Percentiles rank a stretch among this genome's conserved stretches.
phyloP scores from a whole-genome alignment of 1,140 invertebrate genomes.

The Trialeurodes vaporariorum region DNA sequence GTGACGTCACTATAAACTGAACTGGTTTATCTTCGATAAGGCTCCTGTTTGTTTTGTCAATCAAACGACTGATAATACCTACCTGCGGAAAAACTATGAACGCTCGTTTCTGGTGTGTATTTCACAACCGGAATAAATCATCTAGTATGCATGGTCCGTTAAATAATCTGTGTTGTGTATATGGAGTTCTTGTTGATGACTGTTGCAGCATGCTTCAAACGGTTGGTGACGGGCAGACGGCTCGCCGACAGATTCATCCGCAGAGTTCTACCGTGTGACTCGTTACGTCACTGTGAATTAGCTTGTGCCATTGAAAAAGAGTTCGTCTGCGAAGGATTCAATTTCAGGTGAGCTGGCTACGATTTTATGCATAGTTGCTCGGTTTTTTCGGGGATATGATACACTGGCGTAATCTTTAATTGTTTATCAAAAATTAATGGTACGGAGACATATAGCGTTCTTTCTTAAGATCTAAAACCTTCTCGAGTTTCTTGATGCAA shows the following conservation, averaged over 20 bases:
- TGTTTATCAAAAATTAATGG: not conserved
- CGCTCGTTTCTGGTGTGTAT: too few relatives aligned
- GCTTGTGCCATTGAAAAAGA: slow-evolving; percentile 58
- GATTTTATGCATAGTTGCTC: not conserved
- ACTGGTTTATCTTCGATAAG: too few relatives aligned
- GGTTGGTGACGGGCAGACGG: slow-evolving; percentile 53
- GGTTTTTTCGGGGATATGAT: not conserved
- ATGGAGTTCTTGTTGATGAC: not conserved
- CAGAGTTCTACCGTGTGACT: slow-evolving; percentile 51
- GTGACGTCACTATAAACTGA: too few relatives aligned
- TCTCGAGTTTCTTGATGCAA: too few relatives aligned
- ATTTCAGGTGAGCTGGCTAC: slow-evolving; percentile 49
- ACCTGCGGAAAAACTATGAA: too few relatives aligned
- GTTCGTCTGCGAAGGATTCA: slow-evolving; percentile 69
- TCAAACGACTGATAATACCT: too few relatives aligned
- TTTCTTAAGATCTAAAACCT: too few relatives aligned
- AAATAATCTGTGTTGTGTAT: not conserved
- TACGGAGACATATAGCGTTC: too few relatives aligned
- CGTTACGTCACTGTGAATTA: slow-evolving; percentile 55
- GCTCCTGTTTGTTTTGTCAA: too few relatives aligned
- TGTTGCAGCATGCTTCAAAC: slow-evolving; percentile 56
- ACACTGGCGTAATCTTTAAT: not conserved
- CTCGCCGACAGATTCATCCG: slow-evolving; percentile 49
- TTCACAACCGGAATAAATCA: too few relatives aligned
- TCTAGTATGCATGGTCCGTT: not conserved